Conservation (phyloP, 2,888 invertebrate species). For the Protophormia terraenovae region DNA sequence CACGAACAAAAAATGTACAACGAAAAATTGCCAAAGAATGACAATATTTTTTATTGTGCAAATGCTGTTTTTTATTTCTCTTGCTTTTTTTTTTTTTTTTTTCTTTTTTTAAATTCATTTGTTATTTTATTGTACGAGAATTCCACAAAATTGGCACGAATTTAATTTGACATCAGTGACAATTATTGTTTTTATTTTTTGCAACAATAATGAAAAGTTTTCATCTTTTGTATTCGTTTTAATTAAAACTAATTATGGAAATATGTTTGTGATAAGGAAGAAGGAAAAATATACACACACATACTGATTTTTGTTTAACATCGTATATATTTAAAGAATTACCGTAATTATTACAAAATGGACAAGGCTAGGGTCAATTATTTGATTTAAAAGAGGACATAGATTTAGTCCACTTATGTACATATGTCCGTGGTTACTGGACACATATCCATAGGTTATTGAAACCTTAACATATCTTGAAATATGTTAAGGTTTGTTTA, state of each 20-base stretch:
- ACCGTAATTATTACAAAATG: too few relatives aligned
- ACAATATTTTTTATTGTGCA: constrained; percentile 51
- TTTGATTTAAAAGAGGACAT: too few relatives aligned
- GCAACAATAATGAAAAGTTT: constrained; percentile 24
- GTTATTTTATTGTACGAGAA: constrained; percentile 41
- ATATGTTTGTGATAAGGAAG: not conserved
- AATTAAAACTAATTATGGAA: constrained; percentile 50
- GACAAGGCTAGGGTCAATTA: too few relatives aligned
- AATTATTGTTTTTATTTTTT: constrained; percentile 59
- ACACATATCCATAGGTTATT: too few relatives aligned
- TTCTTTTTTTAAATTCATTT: not conserved
- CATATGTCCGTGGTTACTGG: too few relatives aligned
- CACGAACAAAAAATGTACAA: constrained; percentile 43
- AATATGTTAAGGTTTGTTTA: too few relatives aligned
- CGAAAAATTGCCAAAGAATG: constrained; percentile 50
- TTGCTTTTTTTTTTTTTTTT: not conserved
- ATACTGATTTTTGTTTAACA: not conserved
- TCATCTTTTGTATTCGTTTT: constrained; percentile 34
- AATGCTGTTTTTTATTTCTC: constrained; percentile 22
- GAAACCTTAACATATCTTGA: too few relatives aligned
- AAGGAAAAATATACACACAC: too few relatives aligned
- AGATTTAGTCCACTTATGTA: too few relatives aligned
- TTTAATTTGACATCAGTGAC: constrained; percentile 69
- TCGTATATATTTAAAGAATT: too few relatives aligned
- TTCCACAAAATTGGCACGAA: constrained; percentile 68